A percentile compares a stretch with the other conserved stretches of the same genome.
Evolutionary conservation across 2,113 vertebrate genomes (phyloP).

Genomic region (Parotia lawesii): DNA sequence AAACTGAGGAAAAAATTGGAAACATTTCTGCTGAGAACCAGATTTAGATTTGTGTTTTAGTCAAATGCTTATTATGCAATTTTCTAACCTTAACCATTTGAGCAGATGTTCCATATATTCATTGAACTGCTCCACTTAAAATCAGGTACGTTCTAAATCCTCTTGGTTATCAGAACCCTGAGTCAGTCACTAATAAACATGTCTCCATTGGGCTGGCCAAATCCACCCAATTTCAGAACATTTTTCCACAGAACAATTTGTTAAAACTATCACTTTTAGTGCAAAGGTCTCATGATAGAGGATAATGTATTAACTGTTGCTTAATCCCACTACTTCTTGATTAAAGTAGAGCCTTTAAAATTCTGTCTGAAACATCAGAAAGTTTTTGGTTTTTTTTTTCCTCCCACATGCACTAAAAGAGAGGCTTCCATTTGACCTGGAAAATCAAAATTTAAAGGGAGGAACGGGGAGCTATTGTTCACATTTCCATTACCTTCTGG

Average conservation of each 20-base stretch:
- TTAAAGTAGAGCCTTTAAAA: not conserved
- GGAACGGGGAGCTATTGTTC: not conserved
- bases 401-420: not conserved
- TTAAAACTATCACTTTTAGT: fast-evolving
- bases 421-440: not conserved
- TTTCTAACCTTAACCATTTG: not conserved
- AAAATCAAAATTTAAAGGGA: not conserved
- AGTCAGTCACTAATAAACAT: not conserved
- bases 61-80: not conserved
- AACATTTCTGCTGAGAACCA: not conserved
- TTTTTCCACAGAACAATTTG: not conserved
- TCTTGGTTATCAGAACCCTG: not conserved
- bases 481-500: not conserved
- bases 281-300: not conserved
- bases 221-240: not conserved
- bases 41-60: not conserved
- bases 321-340: not conserved
- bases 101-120: not conserved
- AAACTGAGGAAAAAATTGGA: not conserved
- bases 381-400: not conserved
- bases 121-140: not conserved
- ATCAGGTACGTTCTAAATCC: not conserved
- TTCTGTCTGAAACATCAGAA: not conserved
- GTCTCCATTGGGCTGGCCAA: not conserved
- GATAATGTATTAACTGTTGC: not conserved